These are phyloP conservation scores for Magallana angulata DNA, from an alignment of 1,140 invertebrate genomes.

Conservation along the genomic window DNA sequence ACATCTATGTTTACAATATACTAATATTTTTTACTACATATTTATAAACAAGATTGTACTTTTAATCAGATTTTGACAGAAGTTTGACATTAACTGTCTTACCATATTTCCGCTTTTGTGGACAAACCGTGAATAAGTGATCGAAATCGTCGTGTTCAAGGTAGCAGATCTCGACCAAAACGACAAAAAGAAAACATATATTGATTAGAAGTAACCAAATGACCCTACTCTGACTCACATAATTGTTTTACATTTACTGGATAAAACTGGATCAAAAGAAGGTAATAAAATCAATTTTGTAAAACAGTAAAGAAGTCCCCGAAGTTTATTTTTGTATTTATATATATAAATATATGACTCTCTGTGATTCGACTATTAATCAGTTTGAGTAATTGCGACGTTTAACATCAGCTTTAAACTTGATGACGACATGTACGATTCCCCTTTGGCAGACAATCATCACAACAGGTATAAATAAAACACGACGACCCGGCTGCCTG, in stretches of 20 bases:
- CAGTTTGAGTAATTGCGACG: background rate
- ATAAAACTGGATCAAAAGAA: background rate
- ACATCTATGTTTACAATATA: too few relatives aligned
- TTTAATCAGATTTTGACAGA: too few relatives aligned
- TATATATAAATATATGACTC: conserved; percentile 4
- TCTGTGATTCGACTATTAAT: background rate
- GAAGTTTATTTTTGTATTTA: background rate
- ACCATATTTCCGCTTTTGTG: background rate
- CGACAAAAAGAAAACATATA: background rate
- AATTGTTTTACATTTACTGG: background rate
- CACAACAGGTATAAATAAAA: background rate
- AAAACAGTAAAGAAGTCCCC: background rate
- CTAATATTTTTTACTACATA: background rate
- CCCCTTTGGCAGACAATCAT: background rate
- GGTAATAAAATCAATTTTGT: background rate
- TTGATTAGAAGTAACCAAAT: background rate
- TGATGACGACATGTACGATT: conserved; percentile 20
- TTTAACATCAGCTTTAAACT: background rate
- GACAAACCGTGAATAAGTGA: conserved; percentile 10
- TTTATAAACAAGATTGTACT: background rate
- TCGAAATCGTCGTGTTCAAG: background rate
- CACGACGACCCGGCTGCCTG: background rate
- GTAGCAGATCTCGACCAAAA: background rate
- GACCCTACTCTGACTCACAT: conserved; percentile 6
- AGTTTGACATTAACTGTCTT: background rate